A percentile compares a stretch with the other conserved stretches of the same genome.
Evolutionary conservation across 2,113 vertebrate genomes (phyloP).

Genomic region (Aegotheles bennettii): DNA sequence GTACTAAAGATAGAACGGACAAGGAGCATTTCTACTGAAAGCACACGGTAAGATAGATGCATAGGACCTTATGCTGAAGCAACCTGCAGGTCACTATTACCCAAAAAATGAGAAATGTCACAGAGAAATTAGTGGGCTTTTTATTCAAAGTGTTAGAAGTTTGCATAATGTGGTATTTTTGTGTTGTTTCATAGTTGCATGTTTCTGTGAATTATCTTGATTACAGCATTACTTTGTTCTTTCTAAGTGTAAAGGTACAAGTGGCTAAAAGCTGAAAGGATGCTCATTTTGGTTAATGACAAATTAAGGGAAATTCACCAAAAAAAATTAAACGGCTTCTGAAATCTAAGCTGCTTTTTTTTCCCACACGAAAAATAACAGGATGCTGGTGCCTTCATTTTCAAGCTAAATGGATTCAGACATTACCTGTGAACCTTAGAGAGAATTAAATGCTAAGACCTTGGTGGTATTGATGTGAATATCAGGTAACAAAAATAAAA

Average conservation of each 20-base stretch:
- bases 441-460: neutral
- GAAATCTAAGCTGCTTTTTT: neutral
- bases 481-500: neutral
- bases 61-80: neutral
- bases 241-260: neutral
- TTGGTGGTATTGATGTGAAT: neutral
- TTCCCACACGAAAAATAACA: neutral
- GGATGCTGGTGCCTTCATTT: neutral
- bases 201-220: neutral
- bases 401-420: neutral
- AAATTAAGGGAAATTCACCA: neutral
- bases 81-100: neutral
- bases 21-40: neutral
- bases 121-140: neutral
- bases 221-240: neutral
- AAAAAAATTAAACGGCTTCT: neutral
- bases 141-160: neutral
- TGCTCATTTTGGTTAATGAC: neutral
- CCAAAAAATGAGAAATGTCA: neutral
- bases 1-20: neutral
- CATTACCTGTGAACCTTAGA: neutral
- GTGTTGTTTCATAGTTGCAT: neutral
- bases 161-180: neutral
- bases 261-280: neutral
- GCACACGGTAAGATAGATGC: neutral